Base-by-base conservation (phyloP, 2,888 invertebrate species). In the Drosophila stalkeri region DNA sequence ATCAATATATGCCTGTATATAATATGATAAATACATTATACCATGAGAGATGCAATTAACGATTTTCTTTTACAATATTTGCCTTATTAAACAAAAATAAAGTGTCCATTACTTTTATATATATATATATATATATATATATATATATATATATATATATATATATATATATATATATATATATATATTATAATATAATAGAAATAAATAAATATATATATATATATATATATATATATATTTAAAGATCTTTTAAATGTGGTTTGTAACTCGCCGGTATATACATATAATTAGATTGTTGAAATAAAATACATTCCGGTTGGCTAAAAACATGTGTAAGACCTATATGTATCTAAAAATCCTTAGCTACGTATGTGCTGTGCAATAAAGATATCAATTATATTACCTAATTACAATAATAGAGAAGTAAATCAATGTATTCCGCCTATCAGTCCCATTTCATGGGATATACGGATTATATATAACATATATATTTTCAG, bases 381-480 rank as follows among this genome's bases (percentile, higher is more conserved):
- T 46, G 49, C 56, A 52, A 57, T 65, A 18, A 44, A 49, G n/a
- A 56, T 31, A 23, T 35, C 31, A 33, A 70, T 49, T 27, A 43
- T 31, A 16, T 54, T 37, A 37, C 16, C n/a, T 33, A 33, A 51
- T 18, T 18, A 51, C 14, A 33, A 51, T 33, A 12, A 33, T 33
- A 18, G 33, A 33, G 18, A 18, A 20, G 14, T 51, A 35, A 51
- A 14, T 51, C 18, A 51, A 49, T n/a, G 11, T n/a, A 11, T 47
- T n/a, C 16, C n/a, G 11, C 46, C 46, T 20, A 14, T 12, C 18
- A 49, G 31, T n/a, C 68, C 83, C 77, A 81, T 82, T 86, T 65
- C 41, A 82, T 86, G 83, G 80, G 65, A 51, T 31, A 43, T 66
- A 41, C 51, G 27, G 31, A 60, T 63, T 57, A 66, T 55, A 51